phyloP scores from a whole-genome alignment of 2,888 invertebrate genomes.

The Coecobrya sp. region DNA sequence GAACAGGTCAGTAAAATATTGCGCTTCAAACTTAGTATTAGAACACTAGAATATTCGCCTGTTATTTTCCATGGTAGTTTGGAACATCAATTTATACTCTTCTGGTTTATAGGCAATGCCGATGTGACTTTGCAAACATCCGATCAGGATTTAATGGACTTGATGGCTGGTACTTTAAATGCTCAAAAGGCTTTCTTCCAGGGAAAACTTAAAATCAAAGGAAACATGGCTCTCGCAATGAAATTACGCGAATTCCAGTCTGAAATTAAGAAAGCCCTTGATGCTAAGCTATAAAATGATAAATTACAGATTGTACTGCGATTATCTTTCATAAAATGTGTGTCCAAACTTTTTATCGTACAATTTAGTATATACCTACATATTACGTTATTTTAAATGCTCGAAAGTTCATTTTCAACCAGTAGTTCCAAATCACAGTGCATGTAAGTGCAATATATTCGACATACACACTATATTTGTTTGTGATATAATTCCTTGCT shows the following conservation, averaged over 20 bases:
- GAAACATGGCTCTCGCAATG: slow-evolving; percentile 98
- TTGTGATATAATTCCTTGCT: background rate
- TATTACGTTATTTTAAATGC: background rate
- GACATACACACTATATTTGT: background rate
- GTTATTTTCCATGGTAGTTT: background rate
- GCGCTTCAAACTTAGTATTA: no score
- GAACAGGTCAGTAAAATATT: slow-evolving; percentile 89
- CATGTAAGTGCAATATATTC: background rate
- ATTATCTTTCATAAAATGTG: slow-evolving; percentile 1
- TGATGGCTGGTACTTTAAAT: slow-evolving; percentile 96
- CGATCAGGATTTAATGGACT: slow-evolving; percentile 95
- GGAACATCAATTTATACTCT: background rate
- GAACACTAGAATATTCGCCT: background rate
- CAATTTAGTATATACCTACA: background rate
- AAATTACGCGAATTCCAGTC: slow-evolving; percentile 94
- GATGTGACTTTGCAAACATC: slow-evolving; percentile 96
- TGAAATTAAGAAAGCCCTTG: slow-evolving; percentile 87
- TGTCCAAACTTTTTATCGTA: slow-evolving; percentile 21
- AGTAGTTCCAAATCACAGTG: background rate
- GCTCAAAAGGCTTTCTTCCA: slow-evolving; percentile 98
- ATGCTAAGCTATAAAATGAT: slow-evolving; percentile 84
- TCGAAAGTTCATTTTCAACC: no score
- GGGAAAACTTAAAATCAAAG: slow-evolving; percentile 95
- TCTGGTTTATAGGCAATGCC: slow-evolving; percentile 91
- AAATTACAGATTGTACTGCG: background rate